These are phyloP conservation scores for Mactra quadrangularis DNA, from an alignment of 1,140 invertebrate genomes.

Conservation along the genomic window DNA sequence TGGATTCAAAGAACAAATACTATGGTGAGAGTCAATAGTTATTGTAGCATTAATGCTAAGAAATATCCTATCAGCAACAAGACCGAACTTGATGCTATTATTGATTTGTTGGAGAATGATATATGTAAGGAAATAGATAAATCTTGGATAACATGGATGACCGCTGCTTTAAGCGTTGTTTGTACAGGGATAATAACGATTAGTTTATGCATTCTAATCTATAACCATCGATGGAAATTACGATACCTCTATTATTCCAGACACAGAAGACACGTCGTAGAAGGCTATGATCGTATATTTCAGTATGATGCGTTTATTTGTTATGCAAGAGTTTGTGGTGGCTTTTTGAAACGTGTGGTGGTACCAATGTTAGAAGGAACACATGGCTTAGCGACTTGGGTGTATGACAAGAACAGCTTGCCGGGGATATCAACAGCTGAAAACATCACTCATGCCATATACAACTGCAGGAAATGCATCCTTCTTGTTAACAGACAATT, in stretches of 20 bases:
- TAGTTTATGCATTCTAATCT: conserved; percentile 2
- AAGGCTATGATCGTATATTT: conserved; percentile 34
- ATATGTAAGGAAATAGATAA: conserved; percentile 8
- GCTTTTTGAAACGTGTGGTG: conserved; percentile 33
- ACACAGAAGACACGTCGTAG: conserved; percentile 19
- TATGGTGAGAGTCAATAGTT: neutral
- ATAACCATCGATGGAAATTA: conserved; percentile 46
- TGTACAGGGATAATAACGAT: neutral
- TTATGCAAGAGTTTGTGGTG: conserved; percentile 18
- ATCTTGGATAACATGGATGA: conserved; percentile 7
- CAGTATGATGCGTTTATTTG: conserved; percentile 39
- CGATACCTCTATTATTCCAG: conserved; percentile 43
- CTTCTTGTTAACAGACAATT: conserved; percentile 34
- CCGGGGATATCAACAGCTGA: conserved; percentile 23
- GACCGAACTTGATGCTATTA: neutral
- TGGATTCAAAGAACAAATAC: conserved; percentile 13
- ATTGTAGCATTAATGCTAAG: conserved; percentile 10
- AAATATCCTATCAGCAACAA: neutral
- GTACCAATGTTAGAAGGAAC: conserved; percentile 27
- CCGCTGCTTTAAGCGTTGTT: neutral
- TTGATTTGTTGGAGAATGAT: neutral
- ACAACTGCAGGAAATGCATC: conserved; percentile 27
- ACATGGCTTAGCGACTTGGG: conserved; percentile 12
- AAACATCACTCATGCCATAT: conserved; percentile 42
- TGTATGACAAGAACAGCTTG: conserved; percentile 11